Evolutionary conservation across 2,888 invertebrate species (phyloP).

Genomic region (Ferrisia virgata): DNA sequence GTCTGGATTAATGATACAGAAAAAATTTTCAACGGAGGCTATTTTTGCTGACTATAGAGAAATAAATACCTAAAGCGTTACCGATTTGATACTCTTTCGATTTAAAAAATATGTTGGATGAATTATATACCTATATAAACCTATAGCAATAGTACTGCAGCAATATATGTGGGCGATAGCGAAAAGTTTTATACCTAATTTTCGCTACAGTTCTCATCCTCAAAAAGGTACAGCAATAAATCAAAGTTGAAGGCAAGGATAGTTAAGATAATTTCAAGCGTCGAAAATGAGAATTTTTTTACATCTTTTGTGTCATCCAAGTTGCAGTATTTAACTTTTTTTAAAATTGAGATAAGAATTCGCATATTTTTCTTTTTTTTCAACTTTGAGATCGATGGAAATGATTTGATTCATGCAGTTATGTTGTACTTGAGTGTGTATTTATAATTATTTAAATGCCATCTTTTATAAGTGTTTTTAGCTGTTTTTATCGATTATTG

Average conservation of each 20-base stretch:
- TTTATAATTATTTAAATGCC: too few species aligned
- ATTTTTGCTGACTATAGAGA: not conserved
- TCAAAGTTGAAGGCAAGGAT: not conserved
- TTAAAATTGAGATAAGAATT: too few species aligned
- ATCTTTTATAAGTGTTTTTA: too few species aligned
- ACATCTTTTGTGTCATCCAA: not conserved
- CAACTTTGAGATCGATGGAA: too few species aligned
- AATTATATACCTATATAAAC: not conserved
- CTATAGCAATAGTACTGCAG: not conserved
- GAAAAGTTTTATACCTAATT: constrained; percentile 15
- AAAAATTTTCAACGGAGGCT: not conserved
- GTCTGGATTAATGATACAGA: not conserved
- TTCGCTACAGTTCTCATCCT: not conserved
- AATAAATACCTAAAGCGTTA: not conserved
- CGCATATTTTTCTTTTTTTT: not conserved
- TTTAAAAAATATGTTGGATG: constrained; percentile 1
- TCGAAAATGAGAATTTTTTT: not conserved
- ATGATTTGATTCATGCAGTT: too few species aligned
- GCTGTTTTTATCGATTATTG: too few species aligned
- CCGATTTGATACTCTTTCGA: not conserved
- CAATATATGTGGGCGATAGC: not conserved
- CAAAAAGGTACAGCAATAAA: not conserved
- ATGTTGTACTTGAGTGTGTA: too few species aligned
- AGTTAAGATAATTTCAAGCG: not conserved
- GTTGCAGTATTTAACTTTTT: not conserved